Conservation (phyloP, 2,797 vertebrate species). For the Smutsia temminckii region DNA sequence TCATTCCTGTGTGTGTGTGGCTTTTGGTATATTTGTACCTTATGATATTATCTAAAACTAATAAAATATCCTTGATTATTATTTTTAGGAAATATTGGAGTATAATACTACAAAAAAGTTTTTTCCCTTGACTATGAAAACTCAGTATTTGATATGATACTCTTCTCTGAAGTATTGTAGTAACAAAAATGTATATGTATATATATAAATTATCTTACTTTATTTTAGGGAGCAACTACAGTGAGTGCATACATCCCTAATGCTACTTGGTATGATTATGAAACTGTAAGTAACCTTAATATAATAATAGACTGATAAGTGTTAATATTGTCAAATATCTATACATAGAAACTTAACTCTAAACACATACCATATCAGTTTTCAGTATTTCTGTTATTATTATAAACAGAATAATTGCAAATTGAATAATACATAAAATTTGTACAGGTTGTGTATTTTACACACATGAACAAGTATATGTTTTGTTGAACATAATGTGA, state of each 20-base stretch:
- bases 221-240: slow-evolving; percentile 83
- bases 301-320: not conserved
- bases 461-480: not conserved
- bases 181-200: not conserved
- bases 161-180: not conserved
- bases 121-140: not conserved
- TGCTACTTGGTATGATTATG: slow-evolving; percentile 94
- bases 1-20: not conserved
- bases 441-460: not conserved
- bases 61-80: not conserved
- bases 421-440: not conserved
- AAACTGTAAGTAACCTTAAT: slow-evolving; percentile 89
- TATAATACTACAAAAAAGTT: not conserved
- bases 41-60: not conserved
- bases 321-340: not conserved
- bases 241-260: slow-evolving; percentile 92
- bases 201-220: slow-evolving; percentile 37
- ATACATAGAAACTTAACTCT: not conserved
- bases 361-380: not conserved
- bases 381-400: not conserved
- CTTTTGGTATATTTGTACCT: not conserved
- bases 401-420: not conserved
- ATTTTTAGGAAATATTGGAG: not conserved
- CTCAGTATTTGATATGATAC: not conserved
- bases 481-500: not conserved